phyloP scores from a whole-genome alignment of 2,113 vertebrate genomes.

The Siniperca chuatsi region DNA sequence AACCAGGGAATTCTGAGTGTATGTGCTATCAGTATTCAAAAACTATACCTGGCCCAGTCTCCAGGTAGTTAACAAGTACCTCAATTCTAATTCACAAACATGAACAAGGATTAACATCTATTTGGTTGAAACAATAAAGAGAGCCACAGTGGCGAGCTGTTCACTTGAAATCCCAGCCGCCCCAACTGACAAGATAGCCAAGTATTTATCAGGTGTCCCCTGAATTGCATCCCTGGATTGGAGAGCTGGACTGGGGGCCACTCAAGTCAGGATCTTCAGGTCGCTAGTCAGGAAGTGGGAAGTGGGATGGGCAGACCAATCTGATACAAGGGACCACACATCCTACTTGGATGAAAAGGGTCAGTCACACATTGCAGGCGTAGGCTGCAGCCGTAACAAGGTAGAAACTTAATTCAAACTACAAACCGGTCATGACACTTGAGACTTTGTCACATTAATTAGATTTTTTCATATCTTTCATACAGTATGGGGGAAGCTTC shows the following conservation, averaged over 20 bases:
- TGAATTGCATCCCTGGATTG: not conserved
- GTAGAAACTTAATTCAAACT: too few relatives aligned
- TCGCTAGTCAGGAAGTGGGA: not conserved
- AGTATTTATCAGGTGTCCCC: not conserved
- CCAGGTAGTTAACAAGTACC: not conserved
- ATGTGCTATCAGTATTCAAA: not conserved
- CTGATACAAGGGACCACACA: not conserved
- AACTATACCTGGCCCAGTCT: not conserved
- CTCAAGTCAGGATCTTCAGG: not conserved
- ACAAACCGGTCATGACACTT: too few relatives aligned
- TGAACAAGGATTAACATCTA: too few relatives aligned
- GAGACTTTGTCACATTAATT: too few relatives aligned
- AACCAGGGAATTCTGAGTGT: not conserved
- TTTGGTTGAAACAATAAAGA: not conserved
- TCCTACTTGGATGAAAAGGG: not conserved
- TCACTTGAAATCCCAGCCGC: not conserved
- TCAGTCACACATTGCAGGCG: not conserved
- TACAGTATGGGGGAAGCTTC: too few relatives aligned
- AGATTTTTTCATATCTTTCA: too few relatives aligned
- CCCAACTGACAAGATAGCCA: not conserved
- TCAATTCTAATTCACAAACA: too few relatives aligned
- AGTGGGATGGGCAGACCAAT: not conserved
- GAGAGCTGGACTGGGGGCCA: not conserved
- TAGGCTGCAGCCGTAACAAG: not conserved
- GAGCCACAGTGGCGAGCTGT: not conserved